phyloP scores from a whole-genome alignment of 2,888 invertebrate genomes.

The Cheilosia variabilis region DNA sequence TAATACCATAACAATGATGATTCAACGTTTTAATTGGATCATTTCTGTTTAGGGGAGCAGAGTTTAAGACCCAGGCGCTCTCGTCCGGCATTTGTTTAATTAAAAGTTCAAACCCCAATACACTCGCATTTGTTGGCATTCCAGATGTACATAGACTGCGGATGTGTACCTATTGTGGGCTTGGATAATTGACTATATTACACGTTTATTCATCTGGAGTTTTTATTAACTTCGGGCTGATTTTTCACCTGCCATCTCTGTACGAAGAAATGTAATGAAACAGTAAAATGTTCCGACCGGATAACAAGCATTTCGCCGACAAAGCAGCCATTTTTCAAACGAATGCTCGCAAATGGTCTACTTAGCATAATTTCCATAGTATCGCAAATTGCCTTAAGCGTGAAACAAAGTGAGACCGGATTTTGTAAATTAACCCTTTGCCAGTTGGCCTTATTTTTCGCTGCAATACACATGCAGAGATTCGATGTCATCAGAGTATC shows the following conservation, averaged over 20 bases:
- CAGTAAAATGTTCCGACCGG: too few species aligned
- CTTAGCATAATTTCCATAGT: too few species aligned
- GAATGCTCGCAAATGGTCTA: too few species aligned
- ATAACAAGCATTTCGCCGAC: too few species aligned
- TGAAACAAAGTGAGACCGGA: too few species aligned
- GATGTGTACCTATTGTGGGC: not conserved
- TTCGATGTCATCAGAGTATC: too few species aligned
- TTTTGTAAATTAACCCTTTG: too few species aligned
- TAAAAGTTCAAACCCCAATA: conserved; percentile 27
- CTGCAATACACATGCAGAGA: too few species aligned
- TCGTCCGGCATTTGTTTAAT: conserved; percentile 28
- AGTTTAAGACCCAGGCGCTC: conserved; percentile 20
- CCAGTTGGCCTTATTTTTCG: too few species aligned
- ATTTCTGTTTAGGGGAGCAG: conserved; percentile 11
- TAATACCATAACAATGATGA: conserved; percentile 25
- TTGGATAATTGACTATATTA: not conserved
- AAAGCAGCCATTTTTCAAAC: too few species aligned
- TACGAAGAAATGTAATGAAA: too few species aligned
- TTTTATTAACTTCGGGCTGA: not conserved
- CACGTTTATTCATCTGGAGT: not conserved
- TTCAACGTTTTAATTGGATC: conserved; percentile 43
- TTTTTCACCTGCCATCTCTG: not conserved
- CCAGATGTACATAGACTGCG: not conserved
- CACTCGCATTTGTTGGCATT: not conserved
- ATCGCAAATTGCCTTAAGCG: too few species aligned